Base-by-base conservation (phyloP, 2,797 vertebrate genomes). In the Gadopsis marmoratus region DNA sequence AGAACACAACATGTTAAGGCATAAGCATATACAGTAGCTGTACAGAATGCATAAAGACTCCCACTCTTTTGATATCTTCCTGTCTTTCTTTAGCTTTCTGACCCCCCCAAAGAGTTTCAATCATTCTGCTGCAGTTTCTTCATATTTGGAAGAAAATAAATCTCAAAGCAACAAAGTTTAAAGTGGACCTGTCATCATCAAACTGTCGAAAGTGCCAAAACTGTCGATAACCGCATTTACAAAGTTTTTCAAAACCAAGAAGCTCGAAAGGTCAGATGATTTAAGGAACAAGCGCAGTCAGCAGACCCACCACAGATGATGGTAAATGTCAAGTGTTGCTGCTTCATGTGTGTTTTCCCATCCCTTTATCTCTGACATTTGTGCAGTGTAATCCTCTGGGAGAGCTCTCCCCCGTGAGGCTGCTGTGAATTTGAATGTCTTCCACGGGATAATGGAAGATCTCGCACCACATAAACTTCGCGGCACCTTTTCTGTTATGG, bases 241-340 rank as follows among this genome's bases (percentile, higher is more conserved):
- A 58, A 62, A 80, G 50, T 71, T 76, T 83, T 78, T 66, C 29
- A 85, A 85, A 81, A 74, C 69, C 71, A 74, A 76, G 72, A n/a
- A 10, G 47, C 62, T 79, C 26, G 47, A 91, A 90, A 93, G 90
- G 90, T 92, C 89, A 86, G 79, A 72, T 78, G 78, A 76, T 86
- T 87, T 87, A 82, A 84, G 73, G 63, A 84, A 66, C 72, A 61
- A 61, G 83, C 54, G 76, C 31, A 76, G 85, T 89, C 86, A 89
- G 91, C 91, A 81, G 86, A 64, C 65, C 68, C 11, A 83, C n/a
- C 79, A 1, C 80, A 74, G 85, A 77, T 7, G 11, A 53, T 31
- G 54, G 71, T 82, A 90, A 94, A 93, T 94, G 93, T 92, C 93
- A 94, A 91, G 90, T 91, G 87, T 84, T 86, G 86, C 88, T 41